These are phyloP conservation scores for Phocoena phocoena DNA, from an alignment of 2,113 vertebrate genomes.

Conservation along the genomic window DNA sequence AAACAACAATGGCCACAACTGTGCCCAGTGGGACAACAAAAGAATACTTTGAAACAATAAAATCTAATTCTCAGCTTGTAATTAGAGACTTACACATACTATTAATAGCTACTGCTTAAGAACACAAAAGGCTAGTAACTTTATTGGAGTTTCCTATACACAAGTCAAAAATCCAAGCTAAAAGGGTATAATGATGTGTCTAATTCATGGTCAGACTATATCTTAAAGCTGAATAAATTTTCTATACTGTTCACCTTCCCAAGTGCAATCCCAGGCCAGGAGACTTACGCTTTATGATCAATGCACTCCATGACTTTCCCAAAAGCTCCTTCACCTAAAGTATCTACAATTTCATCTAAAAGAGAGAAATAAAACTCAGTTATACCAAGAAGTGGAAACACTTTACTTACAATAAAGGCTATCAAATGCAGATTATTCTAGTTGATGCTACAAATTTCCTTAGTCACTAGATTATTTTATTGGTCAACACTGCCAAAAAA, in stretches of 20 bases:
- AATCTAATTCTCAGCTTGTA: background rate
- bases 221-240: background rate
- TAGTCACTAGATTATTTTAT: constrained; percentile 67
- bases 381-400: constrained; percentile 38
- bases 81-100: background rate
- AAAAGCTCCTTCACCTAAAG: constrained; percentile 95
- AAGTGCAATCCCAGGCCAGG: background rate
- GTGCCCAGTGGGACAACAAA: background rate
- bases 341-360: constrained; percentile 95
- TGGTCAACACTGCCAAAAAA: constrained; percentile 76
- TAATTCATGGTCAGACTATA: background rate
- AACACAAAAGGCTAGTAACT: background rate
- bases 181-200: background rate
- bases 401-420: constrained; percentile 69
- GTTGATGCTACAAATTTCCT: constrained; percentile 70
- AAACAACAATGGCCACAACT: background rate
- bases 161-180: background rate
- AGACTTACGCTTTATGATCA: constrained; percentile 85
- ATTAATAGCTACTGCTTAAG: background rate
- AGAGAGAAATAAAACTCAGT: constrained; percentile 82
- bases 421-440: constrained; percentile 78
- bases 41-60: background rate
- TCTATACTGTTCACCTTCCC: background rate
- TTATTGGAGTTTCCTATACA: background rate
- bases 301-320: constrained; percentile 94